A percentile compares a stretch with the other conserved stretches of the same genome.
Conservation (phyloP, 2,797 vertebrate genomes). For the Coendou prehensilis region DNA sequence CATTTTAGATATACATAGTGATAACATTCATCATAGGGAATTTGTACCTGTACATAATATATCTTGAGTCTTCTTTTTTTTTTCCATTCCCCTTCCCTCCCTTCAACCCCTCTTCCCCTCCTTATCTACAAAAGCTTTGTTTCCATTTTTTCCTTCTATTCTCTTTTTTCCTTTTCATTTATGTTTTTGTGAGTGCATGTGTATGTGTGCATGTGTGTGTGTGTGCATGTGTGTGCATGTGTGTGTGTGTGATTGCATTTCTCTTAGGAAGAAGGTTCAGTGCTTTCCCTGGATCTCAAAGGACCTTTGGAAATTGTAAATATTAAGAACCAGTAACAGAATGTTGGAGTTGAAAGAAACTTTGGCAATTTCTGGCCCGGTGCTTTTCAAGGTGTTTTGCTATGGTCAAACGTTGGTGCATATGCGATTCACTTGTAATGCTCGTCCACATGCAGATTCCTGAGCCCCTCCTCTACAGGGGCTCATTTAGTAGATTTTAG, state of each 20-base stretch:
- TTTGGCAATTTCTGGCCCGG: not conserved
- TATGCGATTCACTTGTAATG: not conserved
- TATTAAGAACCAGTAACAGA: conserved; percentile 21
- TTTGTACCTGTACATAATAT: not conserved
- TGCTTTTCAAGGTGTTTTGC: not conserved
- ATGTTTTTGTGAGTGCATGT: not conserved
- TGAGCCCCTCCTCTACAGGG: not conserved
- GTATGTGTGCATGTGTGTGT: not conserved
- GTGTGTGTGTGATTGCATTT: not conserved
- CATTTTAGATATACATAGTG: not conserved
- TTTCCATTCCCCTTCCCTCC: not conserved
- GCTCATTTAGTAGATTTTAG: not conserved
- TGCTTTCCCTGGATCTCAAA: conserved; percentile 29
- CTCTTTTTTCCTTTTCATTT: not conserved
- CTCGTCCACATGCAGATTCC: not conserved
- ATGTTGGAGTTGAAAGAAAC: not conserved
- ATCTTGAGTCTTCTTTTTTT: not conserved
- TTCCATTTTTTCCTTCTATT: not conserved
- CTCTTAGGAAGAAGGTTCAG: not conserved
- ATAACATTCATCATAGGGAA: not conserved
- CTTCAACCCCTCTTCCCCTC: not conserved
- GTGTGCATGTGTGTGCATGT: not conserved
- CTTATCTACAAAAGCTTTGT: not conserved
- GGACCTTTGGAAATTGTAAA: not conserved
- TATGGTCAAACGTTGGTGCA: not conserved